Evolutionary conservation across 2,113 vertebrate species (phyloP).

Genomic region (Oreochromis tanganicae): DNA sequence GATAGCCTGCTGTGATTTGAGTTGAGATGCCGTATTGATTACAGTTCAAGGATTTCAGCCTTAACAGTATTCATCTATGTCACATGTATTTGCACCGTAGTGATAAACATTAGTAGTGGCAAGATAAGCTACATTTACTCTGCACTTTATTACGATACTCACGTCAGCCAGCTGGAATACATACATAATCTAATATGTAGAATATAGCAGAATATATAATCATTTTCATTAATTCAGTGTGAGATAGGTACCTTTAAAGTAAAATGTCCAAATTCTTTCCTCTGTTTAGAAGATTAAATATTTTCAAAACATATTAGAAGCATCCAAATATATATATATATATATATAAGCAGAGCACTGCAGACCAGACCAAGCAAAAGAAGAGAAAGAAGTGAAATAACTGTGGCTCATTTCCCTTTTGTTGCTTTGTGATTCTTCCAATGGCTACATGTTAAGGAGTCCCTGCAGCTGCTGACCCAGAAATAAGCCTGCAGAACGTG

Average conservation of each 20-base stretch:
- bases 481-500: conserved; percentile 32
- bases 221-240: neutral
- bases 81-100: neutral
- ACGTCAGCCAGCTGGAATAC: neutral
- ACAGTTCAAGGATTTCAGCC: neutral
- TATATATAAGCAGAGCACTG: neutral
- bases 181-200: neutral
- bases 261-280: neutral
- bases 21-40: neutral
- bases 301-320: neutral
- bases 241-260: neutral
- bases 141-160: neutral
- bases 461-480: conserved; percentile 46
- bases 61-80: neutral
- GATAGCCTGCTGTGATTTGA: neutral
- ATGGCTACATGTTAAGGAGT: conserved; percentile 12
- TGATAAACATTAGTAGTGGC: neutral
- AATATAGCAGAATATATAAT: neutral
- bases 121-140: neutral
- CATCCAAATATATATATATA: neutral
- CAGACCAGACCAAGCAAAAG: neutral
- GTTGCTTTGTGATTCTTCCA: neutral
- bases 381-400: neutral
- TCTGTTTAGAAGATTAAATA: neutral
- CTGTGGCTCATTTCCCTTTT: neutral